These are phyloP conservation scores for Pelecanus crispus DNA, from an alignment of 2,113 vertebrate species.

Conservation along the genomic window DNA sequence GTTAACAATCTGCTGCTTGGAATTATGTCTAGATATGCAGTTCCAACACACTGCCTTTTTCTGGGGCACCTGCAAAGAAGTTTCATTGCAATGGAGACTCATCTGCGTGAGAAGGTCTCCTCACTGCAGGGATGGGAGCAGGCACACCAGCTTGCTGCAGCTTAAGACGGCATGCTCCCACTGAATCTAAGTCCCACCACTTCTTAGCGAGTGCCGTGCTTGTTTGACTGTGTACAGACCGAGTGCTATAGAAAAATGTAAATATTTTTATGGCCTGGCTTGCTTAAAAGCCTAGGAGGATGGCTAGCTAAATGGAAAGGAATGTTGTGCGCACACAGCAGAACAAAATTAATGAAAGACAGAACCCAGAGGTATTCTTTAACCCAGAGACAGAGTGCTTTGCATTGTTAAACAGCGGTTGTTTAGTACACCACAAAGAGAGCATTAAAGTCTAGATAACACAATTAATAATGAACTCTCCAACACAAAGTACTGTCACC, in stretches of 20 bases:
- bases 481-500: not conserved
- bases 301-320: constrained; percentile 18
- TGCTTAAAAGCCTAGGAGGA: not conserved
- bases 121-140: not conserved
- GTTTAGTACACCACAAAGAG: not conserved
- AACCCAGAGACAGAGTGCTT: not conserved
- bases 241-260: constrained; percentile 40
- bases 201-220: not conserved
- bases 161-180: not conserved
- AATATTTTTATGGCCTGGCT: constrained; percentile 39
- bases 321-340: constrained; percentile 13
- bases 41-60: not conserved
- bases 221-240: not conserved
- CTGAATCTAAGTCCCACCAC: not conserved
- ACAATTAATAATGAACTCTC: constrained; percentile 12
- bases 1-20: not conserved
- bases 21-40: not conserved
- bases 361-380: constrained; percentile 11
- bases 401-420: not conserved
- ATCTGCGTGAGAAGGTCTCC: not conserved
- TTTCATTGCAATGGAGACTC: not conserved
- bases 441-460: not conserved
- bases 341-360: constrained; percentile 13
- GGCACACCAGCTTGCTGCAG: not conserved
- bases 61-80: not conserved